These are phyloP conservation scores for Ammospiza maritima DNA, from an alignment of 2,797 vertebrate species.

Conservation along the genomic window DNA sequence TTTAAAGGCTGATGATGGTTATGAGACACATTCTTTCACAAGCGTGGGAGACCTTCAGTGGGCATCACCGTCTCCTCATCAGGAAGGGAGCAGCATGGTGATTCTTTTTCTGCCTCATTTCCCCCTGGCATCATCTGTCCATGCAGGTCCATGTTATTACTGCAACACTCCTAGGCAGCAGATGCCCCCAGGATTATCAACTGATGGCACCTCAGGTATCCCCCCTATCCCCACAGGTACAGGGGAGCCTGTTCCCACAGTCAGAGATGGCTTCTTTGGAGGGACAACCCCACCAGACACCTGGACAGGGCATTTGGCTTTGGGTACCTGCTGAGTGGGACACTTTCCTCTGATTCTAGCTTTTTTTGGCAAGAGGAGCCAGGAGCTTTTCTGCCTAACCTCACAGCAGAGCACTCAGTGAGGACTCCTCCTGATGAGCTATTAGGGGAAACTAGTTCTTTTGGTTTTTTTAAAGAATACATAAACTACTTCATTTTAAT, in stretches of 20 bases:
- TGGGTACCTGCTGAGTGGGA: not conserved
- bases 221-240: not conserved
- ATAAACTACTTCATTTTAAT: not conserved
- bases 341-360: not conserved
- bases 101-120: not conserved
- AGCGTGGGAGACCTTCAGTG: not conserved
- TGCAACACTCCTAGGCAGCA: not conserved
- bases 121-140: not conserved
- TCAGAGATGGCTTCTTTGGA: not conserved
- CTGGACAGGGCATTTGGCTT: not conserved
- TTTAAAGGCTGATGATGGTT: not conserved
- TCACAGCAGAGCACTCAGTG: not conserved
- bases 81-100: not conserved
- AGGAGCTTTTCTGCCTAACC: not conserved
- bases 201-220: not conserved
- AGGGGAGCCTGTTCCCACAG: not conserved
- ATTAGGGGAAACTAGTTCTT: not conserved
- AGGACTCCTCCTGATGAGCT: not conserved
- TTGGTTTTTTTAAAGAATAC: not conserved
- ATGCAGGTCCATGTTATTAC: not conserved
- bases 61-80: not conserved
- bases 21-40: rapidly evolving
- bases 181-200: not conserved
- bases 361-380: not conserved
- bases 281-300: not conserved